Base-by-base conservation (phyloP, 2,888 invertebrate genomes). In the Lycophotia porphyrea region DNA sequence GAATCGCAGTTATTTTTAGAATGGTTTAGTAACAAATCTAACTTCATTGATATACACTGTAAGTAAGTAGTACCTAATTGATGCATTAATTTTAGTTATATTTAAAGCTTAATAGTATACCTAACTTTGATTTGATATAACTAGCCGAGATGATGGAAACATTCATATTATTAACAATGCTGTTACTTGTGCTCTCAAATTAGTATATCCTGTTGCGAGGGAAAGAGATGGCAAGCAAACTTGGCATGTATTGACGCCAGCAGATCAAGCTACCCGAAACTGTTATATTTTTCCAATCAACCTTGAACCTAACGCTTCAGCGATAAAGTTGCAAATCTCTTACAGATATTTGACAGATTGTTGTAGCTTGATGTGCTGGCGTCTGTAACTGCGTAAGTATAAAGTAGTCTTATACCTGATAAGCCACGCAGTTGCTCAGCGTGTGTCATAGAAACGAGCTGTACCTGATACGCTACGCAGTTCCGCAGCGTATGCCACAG, bases 401-500 rank as follows among this genome's bases (percentile, higher is more conserved):
- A n/a, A n/a, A n/a, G n/a, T n/a, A n/a, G 13, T 36, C 13, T 24
- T 11, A 36, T n/a, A n/a, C 34, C 60, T 60, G 34, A 36, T 36
- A 36, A 13, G 34, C 61, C 24, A 52, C n/a, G 13, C 15, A 55
- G n/a, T 27, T 27, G n/a, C n/a, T n/a, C 4, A 27, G 55, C 5
- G 0, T 55, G 15, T 55, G 15, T 5, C 13, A 27, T 13, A 15
- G 27, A 27, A 27, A 15, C 55, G 5, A 5, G 27, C 34, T 18
- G 11, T 67, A 95, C 96, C 93, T 96, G 96, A 80, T 96, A 94
- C 34, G 94, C 93, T 21, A 95, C 93, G 71, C 96, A 96, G 90
- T 96, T 95, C 74, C 92, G 88, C 0, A 96, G 90, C 5, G 95
- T 95, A 78, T 96, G 96, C 96, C 96, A 96, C 60, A 94, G 87